Evolutionary conservation across 2,113 vertebrate genomes (phyloP), one percentile per base, ranked within the genome.

Genomic region (Setophaga coronata): DNA sequence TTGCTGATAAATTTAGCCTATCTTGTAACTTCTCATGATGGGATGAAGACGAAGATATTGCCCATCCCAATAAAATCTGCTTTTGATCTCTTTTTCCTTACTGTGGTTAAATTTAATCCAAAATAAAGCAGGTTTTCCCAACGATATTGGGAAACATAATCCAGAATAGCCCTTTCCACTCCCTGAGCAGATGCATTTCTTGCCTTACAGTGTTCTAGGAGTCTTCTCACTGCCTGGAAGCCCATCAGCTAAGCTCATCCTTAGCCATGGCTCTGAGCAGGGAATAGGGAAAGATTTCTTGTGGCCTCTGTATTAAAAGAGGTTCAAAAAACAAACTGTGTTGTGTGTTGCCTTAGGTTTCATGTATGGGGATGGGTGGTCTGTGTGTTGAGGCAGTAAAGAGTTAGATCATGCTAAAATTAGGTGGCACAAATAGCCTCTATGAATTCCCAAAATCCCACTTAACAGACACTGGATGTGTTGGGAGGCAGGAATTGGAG

Each of bases 21-120:
- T 3, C 0, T 38, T 38, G 24, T 85, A 82, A 57, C 7, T 76
- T 91, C 29, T 69, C 1, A 0, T 33, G 13, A 17, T 2, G 2
- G 57, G 50, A 60, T 26, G 18, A 38, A 92, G 61, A 57, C 2
- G 0, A 91, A 73, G 69, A 36, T 36, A n/a, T 10, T 90, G 31
- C 23, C 73, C 24, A 19, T 78, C 23, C 43, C 31, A 42, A 34
- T 73, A 40, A 87, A 82, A 88, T n/a, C 21, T 64, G 25, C 4
- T 36, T 89, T 87, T 81, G 14, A 25, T 74, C 28, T 89, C 54
- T 31, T 91, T 79, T 83, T 62, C 40, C n/a, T 77, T 67, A 36
- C 18, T 67, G 33, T 67, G 31, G 13, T 78, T 89, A 76, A 91
- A 74, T 62, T 70, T 53, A 62, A 42, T 58, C 26, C 4, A 47